Percentiles rank a stretch among this genome's conserved stretches.
These are phyloP conservation scores for Nemurella pictetii DNA, from an alignment of 2,888 invertebrate species.

Conservation along the genomic window DNA sequence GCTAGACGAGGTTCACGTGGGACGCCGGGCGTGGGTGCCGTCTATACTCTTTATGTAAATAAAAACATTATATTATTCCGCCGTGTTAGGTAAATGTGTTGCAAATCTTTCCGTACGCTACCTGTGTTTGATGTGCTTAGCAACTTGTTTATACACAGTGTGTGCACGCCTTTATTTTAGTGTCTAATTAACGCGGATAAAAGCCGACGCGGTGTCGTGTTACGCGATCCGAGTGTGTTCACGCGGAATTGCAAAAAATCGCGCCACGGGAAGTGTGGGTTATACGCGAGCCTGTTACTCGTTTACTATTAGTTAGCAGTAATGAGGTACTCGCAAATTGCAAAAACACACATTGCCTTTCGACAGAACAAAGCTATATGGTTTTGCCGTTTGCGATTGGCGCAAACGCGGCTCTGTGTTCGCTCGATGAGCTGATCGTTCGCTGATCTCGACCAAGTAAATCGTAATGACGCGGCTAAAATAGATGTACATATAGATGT, in stretches of 20 bases:
- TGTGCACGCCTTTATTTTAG: conserved; percentile 18
- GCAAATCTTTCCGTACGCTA: conserved; percentile 10
- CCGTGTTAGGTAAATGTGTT: conserved; percentile 5
- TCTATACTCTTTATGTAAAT: background rate
- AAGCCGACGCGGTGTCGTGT: background rate
- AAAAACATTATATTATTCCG: background rate
- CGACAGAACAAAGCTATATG: background rate
- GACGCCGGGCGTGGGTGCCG: background rate
- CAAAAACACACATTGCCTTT: background rate
- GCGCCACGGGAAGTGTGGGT: background rate
- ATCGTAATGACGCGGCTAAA: background rate
- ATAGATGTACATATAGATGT: background rate
- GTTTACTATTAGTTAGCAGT: conserved; percentile 22
- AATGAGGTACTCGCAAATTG: background rate
- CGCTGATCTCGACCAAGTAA: background rate
- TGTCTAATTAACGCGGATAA: conserved; percentile 15
- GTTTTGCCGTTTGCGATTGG: background rate
- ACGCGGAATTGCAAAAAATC: background rate
- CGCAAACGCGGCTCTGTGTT: background rate
- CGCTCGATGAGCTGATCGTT: background rate
- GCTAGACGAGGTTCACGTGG: background rate
- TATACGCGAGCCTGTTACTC: background rate
- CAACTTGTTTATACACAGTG: background rate
- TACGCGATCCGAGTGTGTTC: background rate
- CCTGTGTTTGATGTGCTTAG: conserved; percentile 23